Evolutionary conservation across 2,888 invertebrate species (phyloP), one percentile per base, ranked within the genome.

Genomic region (Melikaiella ostensackeni): DNA sequence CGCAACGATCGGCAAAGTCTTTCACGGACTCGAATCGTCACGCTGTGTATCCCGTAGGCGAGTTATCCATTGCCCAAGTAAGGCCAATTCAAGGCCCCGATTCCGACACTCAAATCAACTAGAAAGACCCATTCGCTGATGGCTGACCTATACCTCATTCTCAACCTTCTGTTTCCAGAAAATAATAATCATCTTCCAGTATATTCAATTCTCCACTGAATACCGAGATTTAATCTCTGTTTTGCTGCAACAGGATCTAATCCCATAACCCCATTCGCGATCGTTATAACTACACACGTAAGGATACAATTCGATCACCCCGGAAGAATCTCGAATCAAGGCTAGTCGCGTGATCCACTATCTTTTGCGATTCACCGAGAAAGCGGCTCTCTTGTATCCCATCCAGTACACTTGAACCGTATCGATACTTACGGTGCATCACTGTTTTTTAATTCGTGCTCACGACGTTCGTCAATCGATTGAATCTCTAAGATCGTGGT

Each of bases 21-120:
- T 74, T 35, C 74, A 57, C 42, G 66, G 75, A 73, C 70, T 75
- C 55, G 62, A 63, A 38, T 46, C 21, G 21, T 62, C 62, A 61
- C 78, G 61, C 61, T 74, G 33, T 35, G n/a, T 59, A 35, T 57
- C 55, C 35, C 57, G 33, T 35, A 62, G 70, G 62, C 59, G 63
- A 42, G 70, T 73, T 75, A 75, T 77, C 77, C 77, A 66, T 76
- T 76, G 57, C 76, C 75, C 78, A 75, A 78, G 55, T 75, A 75
- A 64, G 73, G 78, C 35, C 70, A 57, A 62, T 50, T 42, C 75
- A 24, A 38, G 19, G 55, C 38, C 64, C 75, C 33, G 33, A 64
- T 64, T 59, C 27, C 13, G 27, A 16, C 6, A 13, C 59, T 59
- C 16, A 1, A 59, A 59, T 24, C 59, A 16, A 59, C 27, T 11